phyloP scores from a whole-genome alignment of 2,888 invertebrate species.

The Lysandra coridon region DNA sequence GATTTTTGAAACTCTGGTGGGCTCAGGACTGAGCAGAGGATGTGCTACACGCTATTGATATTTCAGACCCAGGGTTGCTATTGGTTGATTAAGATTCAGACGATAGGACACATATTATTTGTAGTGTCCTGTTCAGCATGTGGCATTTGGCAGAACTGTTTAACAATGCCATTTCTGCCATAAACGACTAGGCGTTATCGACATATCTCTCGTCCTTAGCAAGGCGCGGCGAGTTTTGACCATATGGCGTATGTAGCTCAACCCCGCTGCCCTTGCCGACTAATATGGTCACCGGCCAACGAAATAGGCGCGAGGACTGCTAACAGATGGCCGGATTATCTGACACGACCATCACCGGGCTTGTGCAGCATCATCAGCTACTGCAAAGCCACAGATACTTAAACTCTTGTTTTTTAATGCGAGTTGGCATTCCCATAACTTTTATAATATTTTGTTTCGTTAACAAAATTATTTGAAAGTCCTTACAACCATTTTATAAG shows the following conservation, averaged over 20 bases:
- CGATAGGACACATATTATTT: too few relatives aligned
- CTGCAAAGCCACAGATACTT: background rate
- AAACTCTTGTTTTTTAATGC: too few relatives aligned
- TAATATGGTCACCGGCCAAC: slow-evolving; percentile 9
- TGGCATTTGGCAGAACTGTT: background rate
- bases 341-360: background rate
- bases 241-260: slow-evolving; percentile 22
- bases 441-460: too few relatives aligned
- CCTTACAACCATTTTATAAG: too few relatives aligned
- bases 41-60: too few relatives aligned
- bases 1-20: too few relatives aligned
- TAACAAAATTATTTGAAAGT: too few relatives aligned
- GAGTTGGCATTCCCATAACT: too few relatives aligned
- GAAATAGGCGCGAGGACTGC: slow-evolving; percentile 26
- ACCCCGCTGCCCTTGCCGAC: slow-evolving; percentile 23
- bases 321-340: slow-evolving; percentile 15
- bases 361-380: background rate
- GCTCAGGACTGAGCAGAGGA: too few relatives aligned
- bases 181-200: background rate
- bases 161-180: background rate
- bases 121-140: background rate
- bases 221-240: slow-evolving; percentile 23
- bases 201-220: slow-evolving; percentile 7
- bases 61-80: too few relatives aligned
- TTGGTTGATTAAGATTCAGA: too few relatives aligned